These are phyloP conservation scores for Cheilosia impressa DNA, from an alignment of 2,888 invertebrate genomes.

Conservation along the genomic window DNA sequence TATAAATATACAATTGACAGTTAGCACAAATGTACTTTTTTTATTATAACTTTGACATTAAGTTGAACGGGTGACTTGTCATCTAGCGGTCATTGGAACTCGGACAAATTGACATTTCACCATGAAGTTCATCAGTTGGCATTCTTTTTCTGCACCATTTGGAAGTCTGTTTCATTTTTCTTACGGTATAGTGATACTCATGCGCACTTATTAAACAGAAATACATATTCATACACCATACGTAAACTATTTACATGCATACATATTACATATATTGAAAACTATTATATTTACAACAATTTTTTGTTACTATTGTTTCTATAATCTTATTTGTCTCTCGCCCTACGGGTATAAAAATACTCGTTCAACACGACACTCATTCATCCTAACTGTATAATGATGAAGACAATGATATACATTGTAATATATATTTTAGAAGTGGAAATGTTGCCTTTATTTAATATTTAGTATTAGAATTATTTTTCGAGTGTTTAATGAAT, in stretches of 20 bases:
- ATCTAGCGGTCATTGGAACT: too few relatives aligned
- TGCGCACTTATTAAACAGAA: constrained; percentile 20
- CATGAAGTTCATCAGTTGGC: too few relatives aligned
- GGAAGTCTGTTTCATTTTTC: not conserved
- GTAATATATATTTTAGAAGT: constrained; percentile 39
- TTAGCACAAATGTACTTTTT: too few relatives aligned
- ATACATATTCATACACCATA: constrained; percentile 30
- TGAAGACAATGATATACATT: constrained; percentile 26
- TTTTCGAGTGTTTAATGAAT: constrained; percentile 70
- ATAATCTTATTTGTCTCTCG: constrained; percentile 7
- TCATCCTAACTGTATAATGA: constrained; percentile 22
- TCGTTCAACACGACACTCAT: constrained; percentile 6
- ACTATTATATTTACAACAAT: constrained; percentile 14
- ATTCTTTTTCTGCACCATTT: not conserved
- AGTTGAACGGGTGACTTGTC: too few relatives aligned
- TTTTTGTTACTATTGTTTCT: constrained; percentile 27
- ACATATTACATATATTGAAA: not conserved
- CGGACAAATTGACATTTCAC: too few relatives aligned
- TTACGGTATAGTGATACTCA: constrained; percentile 35
- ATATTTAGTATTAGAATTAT: constrained; percentile 62
- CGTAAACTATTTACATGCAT: constrained; percentile 7
- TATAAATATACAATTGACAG: too few relatives aligned
- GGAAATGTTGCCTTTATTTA: constrained; percentile 62
- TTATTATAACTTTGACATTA: too few relatives aligned
- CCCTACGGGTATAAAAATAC: not conserved